A percentile compares a stretch with the other conserved stretches of the same genome.
Conservation (phyloP, 2,888 invertebrate species). For the Iphiclides podalirius region DNA sequence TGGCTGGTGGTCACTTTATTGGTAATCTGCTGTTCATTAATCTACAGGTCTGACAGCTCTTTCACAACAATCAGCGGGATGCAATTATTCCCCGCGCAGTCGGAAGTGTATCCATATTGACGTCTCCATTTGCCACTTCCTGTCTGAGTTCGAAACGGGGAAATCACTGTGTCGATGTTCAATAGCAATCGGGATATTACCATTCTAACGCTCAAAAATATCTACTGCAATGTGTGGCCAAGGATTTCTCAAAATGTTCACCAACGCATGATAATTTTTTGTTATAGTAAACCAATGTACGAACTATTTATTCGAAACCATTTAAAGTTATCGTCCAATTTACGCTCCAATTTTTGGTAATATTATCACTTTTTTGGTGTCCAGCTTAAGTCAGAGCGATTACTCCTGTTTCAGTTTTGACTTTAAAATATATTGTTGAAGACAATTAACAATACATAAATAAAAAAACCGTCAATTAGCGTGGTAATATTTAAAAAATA, state of each 20-base stretch:
- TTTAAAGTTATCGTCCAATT: no score
- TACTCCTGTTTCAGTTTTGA: no score
- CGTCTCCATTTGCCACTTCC: slow-evolving; percentile 66
- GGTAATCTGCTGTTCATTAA: slow-evolving; percentile 56
- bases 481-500: no score
- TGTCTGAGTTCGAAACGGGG: slow-evolving; percentile 33
- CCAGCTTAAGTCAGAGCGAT: no score
- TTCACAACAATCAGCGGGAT: slow-evolving; percentile 74
- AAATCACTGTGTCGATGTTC: slow-evolving; percentile 14
- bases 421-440: no score
- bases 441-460: no score
- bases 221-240: slow-evolving; percentile 5
- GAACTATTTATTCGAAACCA: no score
- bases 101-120: slow-evolving; percentile 64
- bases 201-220: slow-evolving; percentile 8
- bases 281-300: no score
- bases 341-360: no score
- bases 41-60: slow-evolving; percentile 60
- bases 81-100: slow-evolving; percentile 45
- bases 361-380: no score
- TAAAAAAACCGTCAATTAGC: no score
- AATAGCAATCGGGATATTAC: slow-evolving; percentile 6
- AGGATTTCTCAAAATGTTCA: background rate
- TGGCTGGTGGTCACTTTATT: slow-evolving; percentile 48
- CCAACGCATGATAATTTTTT: no score